phyloP scores from a whole-genome alignment of 2,113 vertebrate species.

The Tautogolabrus adspersus region DNA sequence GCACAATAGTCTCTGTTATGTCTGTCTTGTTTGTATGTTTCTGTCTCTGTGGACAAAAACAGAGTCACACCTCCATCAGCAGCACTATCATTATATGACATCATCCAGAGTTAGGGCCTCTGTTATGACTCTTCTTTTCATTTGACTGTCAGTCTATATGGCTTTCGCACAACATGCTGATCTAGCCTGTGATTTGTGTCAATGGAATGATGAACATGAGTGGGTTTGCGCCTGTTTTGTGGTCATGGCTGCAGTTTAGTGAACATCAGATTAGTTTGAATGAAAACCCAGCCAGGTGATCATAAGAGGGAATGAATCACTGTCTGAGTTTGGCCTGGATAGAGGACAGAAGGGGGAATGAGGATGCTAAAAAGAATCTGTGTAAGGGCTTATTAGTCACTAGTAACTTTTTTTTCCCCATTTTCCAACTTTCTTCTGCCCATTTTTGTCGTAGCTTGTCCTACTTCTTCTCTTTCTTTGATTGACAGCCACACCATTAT shows the following conservation, averaged over 20 bases:
- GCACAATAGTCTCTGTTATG: background rate
- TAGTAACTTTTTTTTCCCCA: background rate
- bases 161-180: slow-evolving; percentile 7
- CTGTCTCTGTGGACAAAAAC: slow-evolving; percentile 7
- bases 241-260: slow-evolving; percentile 40
- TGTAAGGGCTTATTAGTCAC: background rate
- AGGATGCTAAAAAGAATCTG: background rate
- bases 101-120: slow-evolving; percentile 27
- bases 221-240: slow-evolving; percentile 21
- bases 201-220: slow-evolving; percentile 6
- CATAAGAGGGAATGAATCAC: slow-evolving; percentile 55
- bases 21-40: slow-evolving; percentile 17
- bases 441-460: too few species aligned
- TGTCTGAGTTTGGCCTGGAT: slow-evolving; percentile 43
- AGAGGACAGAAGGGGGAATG: slow-evolving; percentile 1
- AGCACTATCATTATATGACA: slow-evolving; percentile 47
- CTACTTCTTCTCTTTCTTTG: too few species aligned
- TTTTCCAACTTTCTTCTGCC: background rate
- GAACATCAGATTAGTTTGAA: slow-evolving; percentile 42
- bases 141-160: background rate
- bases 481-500: too few species aligned
- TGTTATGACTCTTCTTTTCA: slow-evolving; percentile 6
- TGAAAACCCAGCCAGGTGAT: slow-evolving; percentile 58
- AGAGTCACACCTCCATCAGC: slow-evolving; percentile 10
- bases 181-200: slow-evolving; percentile 52